Evolutionary conservation across 1,140 invertebrate species (phyloP).

Genomic region (Drosophila kohkoa): DNA sequence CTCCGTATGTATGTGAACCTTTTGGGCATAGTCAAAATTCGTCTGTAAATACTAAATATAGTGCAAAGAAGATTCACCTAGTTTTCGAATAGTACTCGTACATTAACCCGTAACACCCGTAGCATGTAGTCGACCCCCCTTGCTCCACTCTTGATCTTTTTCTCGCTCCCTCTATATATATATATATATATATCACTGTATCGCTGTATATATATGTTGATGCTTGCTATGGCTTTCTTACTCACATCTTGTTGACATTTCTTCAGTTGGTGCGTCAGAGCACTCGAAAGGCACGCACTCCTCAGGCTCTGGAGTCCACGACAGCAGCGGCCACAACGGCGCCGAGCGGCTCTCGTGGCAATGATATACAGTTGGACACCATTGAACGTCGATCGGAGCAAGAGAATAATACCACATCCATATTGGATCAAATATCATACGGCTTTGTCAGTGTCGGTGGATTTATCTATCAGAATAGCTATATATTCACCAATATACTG

Average conservation of each 20-base stretch:
- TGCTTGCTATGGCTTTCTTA: neutral
- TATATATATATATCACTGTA: conserved; percentile 46
- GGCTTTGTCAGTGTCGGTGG: conserved; percentile 89
- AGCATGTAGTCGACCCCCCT: conserved; percentile 39
- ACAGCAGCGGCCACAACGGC: neutral
- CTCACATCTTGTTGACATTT: neutral
- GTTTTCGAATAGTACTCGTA: conserved; percentile 23
- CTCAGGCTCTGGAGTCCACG: conserved; percentile 42
- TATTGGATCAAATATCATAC: conserved; percentile 88
- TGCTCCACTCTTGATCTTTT: neutral
- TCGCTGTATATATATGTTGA: conserved; percentile 24
- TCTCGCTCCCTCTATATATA: conserved; percentile 18
- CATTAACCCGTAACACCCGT: conserved; percentile 41
- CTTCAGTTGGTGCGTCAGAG: conserved; percentile 71
- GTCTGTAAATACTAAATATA: conserved; percentile 41
- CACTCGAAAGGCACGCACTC: conserved; percentile 59
- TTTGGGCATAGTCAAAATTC: conserved; percentile 40
- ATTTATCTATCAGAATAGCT: conserved; percentile 92
- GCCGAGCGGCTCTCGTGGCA: conserved; percentile 55
- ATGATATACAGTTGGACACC: conserved; percentile 86
- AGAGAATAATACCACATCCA: conserved; percentile 85
- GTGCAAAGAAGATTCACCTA: conserved; percentile 43
- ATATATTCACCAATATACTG: conserved; percentile 94
- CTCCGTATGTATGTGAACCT: conserved; percentile 38
- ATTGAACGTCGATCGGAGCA: conserved; percentile 85